A percentile compares a stretch with the other conserved stretches of the same genome.
Evolutionary conservation across 2,797 vertebrate genomes (phyloP).

Genomic region (Poliocrania exsul): DNA sequence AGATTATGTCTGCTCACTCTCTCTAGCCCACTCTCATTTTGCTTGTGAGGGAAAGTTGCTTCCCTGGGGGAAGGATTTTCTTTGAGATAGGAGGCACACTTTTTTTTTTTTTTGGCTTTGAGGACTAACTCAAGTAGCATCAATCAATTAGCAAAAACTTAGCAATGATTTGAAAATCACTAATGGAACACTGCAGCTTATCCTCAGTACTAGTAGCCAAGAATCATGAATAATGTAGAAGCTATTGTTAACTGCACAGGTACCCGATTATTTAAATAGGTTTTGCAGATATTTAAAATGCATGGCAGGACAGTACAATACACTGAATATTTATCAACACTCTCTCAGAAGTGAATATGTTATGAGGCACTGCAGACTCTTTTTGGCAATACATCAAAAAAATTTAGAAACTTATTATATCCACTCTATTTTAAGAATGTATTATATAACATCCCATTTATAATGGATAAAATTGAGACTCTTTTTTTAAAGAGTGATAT

Average conservation of each 20-base stretch:
- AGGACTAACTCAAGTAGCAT: not conserved
- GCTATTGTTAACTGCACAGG: slow-evolving; percentile 5
- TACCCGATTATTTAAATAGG: not conserved
- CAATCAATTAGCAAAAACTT: not conserved
- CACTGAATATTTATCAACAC: not conserved
- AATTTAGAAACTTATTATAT: not conserved
- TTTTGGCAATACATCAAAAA: not conserved
- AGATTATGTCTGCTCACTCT: not conserved
- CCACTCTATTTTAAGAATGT: not conserved
- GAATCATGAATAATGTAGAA: slow-evolving; percentile 25
- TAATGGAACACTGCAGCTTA: not conserved
- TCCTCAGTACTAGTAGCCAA: not conserved
- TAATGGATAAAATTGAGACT: not conserved
- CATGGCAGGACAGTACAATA: not conserved
- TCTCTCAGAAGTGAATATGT: not conserved
- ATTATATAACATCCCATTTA: not conserved
- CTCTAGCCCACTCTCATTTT: not conserved
- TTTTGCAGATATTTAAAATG: slow-evolving; percentile 29
- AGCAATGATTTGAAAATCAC: slow-evolving; percentile 29
- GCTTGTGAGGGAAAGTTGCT: not conserved
- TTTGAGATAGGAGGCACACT: not conserved
- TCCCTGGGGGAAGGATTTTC: not conserved
- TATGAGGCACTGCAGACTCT: not conserved
- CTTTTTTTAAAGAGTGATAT: not conserved
- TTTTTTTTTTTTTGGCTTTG: not conserved